Base-by-base conservation (phyloP, 2,888 invertebrate species). In the Tetrapedia diversipes region DNA sequence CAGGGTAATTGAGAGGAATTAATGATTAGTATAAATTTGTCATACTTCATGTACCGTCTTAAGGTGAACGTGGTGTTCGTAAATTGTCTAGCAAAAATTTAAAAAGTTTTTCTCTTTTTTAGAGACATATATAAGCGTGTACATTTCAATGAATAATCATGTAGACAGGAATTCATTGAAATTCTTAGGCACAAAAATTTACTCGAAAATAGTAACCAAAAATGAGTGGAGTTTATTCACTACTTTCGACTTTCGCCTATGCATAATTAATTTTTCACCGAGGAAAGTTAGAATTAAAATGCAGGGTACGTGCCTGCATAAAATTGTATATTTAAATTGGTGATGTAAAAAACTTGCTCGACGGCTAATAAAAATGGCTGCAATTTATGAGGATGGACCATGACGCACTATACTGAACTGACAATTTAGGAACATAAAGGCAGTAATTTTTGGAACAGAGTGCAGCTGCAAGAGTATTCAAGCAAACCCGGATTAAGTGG, bases 211-310 rank as follows among this genome's bases (percentile, higher is more conserved):
- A n/a, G 11, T 24, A 4, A 24, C 32, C 32, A 49, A 60, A 51
- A 49, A 7, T n/a, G 4, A 4, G n/a, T 53, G 39, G 45, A 51
- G 66, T 65, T 77, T 53, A n/a, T 63, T 71, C 47, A 14, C 64
- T 67, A 37, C 37, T n/a, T 71, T 71, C 74, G 27, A 71, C 71
- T 74, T 80, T 78, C 78, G 45, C 71, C 56, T 34, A 29, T 45
- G 45, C 43, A 56, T 54, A 71, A 75, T 67, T 39, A 51, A 70
- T 51, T 68, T 53, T 45, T 27, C 16, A 51, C 61, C 56, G n/a
- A 47, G 41, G 53, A 61, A 61, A 61, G 61, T 37, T 39, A 14
- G 16, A 27, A n/a, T 24, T 29, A 45, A 56, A 56, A 39, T 41
- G 8, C 16, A 32, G 0, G n/a, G 14, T 22, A 11, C 14, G 16